Evolutionary conservation across 2,797 vertebrate species (phyloP), one percentile per base, ranked within the genome.

Genomic region (Lepus townsendii): DNA sequence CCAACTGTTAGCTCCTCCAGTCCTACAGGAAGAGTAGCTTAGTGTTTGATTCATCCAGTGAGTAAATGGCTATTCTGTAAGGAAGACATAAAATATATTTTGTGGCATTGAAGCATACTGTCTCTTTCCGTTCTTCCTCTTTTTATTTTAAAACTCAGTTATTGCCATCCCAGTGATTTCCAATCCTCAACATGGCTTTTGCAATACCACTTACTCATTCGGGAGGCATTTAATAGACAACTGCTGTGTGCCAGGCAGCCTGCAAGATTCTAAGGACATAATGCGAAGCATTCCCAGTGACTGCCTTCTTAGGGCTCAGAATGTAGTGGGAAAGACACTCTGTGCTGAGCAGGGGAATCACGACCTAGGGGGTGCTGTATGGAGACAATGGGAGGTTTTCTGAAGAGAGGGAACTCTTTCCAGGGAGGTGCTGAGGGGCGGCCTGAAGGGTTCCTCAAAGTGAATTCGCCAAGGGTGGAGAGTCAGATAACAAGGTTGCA

Each of bases 71-170:
- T 52, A n/a, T 87, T 79, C 63, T 66, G 52, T 77, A 72, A 91
- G 22, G 17, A 75, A 87, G 90, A 47, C 35, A 68, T 35, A 79
- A 91, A 93, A 95, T 32, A 63, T 24, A 38, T 69, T 76, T 60
- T 92, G 82, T 94, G 30, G 52, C 50, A 73, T 79, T 87, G 62
- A 22, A 88, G 77, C 16, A 66, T 50, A 24, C n/a, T 20, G 12
- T 35, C 5, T 78, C 10, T n/a, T 3, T 69, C 11, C 63, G 22
- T 66, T 69, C 72, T 62, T 7, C 82, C n/a, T 38, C 26, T 60
- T 30, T 78, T 16, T 65, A 9, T 89, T 63, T 90, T 71, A 75
- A 76, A 71, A 12, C 24, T 32, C 52, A 75, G 1, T 30, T 32
- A 57, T 54, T 80, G 35, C 62, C 54, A 88, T 20, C 54, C 50